Conservation (phyloP, 1,140 invertebrate species). For the honey bee (Apis mellifera) region Amel_HAv3.1 CM009938.2:4399501-4400000, state of each 20-base stretch:
- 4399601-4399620: background rate
- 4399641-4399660: background rate
- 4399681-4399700: too few species aligned
- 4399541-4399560: background rate
- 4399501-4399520: background rate
- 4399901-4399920: background rate
- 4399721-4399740: background rate
- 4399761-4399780: conserved; percentile 2
- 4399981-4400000: background rate
- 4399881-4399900: background rate
- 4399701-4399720: background rate
- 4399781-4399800: conserved; percentile 11
- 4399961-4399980: background rate
- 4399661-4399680: background rate
- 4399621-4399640: conserved; percentile 5
- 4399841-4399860: too few species aligned
- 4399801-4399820: background rate
- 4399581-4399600: background rate
- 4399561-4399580: background rate
- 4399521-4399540: background rate
- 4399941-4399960: background rate
- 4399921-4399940: background rate
- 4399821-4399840: background rate
- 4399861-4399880: too few species aligned
- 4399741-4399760: background rate